These are phyloP conservation scores for Gibbula magus DNA, from an alignment of 2,888 invertebrate species.

Conservation along the genomic window DNA sequence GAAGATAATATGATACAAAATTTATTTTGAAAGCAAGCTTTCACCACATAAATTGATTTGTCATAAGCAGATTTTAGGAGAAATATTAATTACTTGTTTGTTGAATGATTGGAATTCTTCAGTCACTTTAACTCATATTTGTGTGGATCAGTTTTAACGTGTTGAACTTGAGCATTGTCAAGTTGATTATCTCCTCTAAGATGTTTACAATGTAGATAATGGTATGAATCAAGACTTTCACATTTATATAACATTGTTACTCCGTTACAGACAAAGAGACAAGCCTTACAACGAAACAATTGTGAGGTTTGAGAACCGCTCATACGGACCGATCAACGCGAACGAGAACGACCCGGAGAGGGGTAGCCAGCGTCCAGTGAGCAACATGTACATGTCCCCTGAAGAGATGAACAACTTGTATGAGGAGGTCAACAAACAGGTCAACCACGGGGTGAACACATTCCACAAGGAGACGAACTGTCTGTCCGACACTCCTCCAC, in stretches of 20 bases:
- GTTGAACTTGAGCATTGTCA: too few relatives aligned
- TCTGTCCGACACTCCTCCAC: background rate
- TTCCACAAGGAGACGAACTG: background rate
- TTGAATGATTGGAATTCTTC: too few relatives aligned
- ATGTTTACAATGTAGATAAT: too few relatives aligned
- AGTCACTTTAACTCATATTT: too few relatives aligned
- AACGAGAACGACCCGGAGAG: conserved; percentile 4
- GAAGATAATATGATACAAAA: background rate
- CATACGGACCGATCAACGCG: conserved; percentile 23
- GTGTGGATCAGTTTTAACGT: too few relatives aligned
- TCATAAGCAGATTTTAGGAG: too few relatives aligned
- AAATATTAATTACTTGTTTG: too few relatives aligned
- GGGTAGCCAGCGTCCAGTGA: conserved; percentile 39
- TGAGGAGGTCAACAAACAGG: conserved; percentile 53
- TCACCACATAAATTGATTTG: too few relatives aligned
- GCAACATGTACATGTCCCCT: conserved; percentile 58
- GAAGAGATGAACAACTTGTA: conserved; percentile 51
- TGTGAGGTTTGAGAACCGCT: conserved; percentile 43
- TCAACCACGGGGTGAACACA: conserved; percentile 34
- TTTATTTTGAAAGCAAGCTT: too few relatives aligned
- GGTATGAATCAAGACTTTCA: too few relatives aligned
- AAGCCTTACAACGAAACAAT: conserved; percentile 34
- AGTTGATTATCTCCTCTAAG: too few relatives aligned
- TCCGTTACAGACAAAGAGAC: conserved; percentile 44
- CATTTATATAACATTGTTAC: too few relatives aligned